Evolutionary conservation across 1,140 invertebrate species (phyloP), one percentile per base, ranked within the genome.

Genomic region (Meloidogyne hapla): DNA sequence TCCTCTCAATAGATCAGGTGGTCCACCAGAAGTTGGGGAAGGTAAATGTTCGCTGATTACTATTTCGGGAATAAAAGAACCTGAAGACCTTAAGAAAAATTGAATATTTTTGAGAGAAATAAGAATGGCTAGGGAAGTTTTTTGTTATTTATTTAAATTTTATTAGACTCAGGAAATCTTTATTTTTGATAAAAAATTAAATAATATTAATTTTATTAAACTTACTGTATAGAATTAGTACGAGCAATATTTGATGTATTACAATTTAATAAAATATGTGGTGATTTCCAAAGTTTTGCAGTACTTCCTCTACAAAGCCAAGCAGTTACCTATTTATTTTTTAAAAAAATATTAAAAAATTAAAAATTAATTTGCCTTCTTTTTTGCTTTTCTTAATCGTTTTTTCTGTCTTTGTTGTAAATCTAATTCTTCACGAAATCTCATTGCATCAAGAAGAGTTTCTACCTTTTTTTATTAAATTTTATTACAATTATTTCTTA

Each of bases 401-500:
- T 74, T 65, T 65, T 81, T 81, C 38, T 81, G 79, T n/a, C 80
- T 9, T 69, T 78, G 68, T 28, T 81, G 64, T 63, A 75, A 28
- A 68, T 81, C 80, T 15, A 81, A 67, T 48, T 81, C 80, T 75
- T 81, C 80, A 18, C 80, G 75, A 75, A 79, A 81, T 15, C 80
- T 40, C 80, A 81, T 81, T 21, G 80, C 48, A 66, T 81, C 80
- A 69, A 81, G 42, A 28, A 81, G 64, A 18, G 80, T 65, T 65
- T 81, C 80, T 23, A 81, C 71, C 78, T 78, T 33, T 33, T 33
- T 33, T 33, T 33, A 33, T 33, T 33, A 1, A 33, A 33, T 33
- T 33, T 33, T 33, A 33, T 0, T 33, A 33, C 4, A 33, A 33
- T 33, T 33, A 33, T n/a, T n/a, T n/a, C n/a, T n/a, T n/a, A n/a